Evolutionary conservation across 2,113 vertebrate species (phyloP), one percentile per base, ranked within the genome.

Genomic region (Rynchops niger): DNA sequence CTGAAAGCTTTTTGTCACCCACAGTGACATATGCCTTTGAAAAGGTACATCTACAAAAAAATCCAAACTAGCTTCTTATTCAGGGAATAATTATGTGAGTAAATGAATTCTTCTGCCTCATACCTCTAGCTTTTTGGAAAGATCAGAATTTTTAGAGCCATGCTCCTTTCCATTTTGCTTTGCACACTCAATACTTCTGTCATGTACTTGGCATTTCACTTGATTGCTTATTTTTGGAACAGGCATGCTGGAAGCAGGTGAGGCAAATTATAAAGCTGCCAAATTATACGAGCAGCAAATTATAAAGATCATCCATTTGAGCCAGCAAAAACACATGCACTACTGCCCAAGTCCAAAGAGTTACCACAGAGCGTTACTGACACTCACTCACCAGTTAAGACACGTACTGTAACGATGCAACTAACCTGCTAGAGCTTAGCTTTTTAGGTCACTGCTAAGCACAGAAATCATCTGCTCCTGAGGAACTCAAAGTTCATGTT

Each of bases 11-110:
- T 61, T 69, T 61, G 27, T n/a, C 25, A 71, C 2, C 3, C 12
- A 50, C 1, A 0, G 52, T 11, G 12, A 63, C 29, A 45, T 4
- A 4, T 0, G 0, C 49, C 42, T 88, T 83, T 66, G 22, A 34
- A 47, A 74, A 53, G 12, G 9, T 21, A 15, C 5, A 71, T 25
- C 10, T 36, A 32, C 2, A 32, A 69, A 49, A 10, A 27, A 69
- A 26, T 5, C 9, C 25, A 82, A 55, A 2, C 2, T 17, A 67
- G 2, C 5, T 61, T 84, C 61, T 71, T 65, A 63, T 40, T 87
- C 26, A 72, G 14, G 16, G 32, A 71, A 36, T 36, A 66, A 66
- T 74, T 67, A 36, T 1, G 4, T 3, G 4, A 82, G 7, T 59
- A 74, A 70, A 26, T 30, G 0, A 72, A 49, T 67, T 82, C 17